Conservation (phyloP, 2,113 vertebrate species). For the Capricornis sumatraensis region DNA sequence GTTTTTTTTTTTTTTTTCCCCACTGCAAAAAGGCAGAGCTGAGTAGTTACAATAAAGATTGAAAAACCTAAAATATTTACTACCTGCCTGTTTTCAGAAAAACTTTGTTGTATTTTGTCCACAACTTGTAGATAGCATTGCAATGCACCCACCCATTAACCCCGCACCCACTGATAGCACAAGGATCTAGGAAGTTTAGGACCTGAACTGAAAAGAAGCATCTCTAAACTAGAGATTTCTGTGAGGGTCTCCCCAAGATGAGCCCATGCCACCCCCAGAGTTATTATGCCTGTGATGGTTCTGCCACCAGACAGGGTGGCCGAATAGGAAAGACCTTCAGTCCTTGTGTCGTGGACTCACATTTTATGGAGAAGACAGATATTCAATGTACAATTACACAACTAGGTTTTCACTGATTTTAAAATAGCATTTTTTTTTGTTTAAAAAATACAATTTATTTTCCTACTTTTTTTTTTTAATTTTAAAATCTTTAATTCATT, state of each 20-base stretch:
- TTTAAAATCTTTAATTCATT: too few species aligned
- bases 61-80: neutral
- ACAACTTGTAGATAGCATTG: neutral
- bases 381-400: neutral
- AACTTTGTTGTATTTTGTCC: neutral
- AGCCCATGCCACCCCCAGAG: neutral
- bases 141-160: neutral
- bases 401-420: neutral
- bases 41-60: neutral
- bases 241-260: neutral
- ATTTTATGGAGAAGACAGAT: neutral
- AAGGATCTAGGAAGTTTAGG: neutral
- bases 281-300: neutral
- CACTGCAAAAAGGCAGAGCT: neutral
- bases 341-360: neutral
- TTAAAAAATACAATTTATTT: too few species aligned
- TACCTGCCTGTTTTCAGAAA: neutral
- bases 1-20: too few species aligned
- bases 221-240: neutral
- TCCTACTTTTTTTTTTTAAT: too few species aligned
- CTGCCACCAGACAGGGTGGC: neutral
- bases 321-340: neutral
- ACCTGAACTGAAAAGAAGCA: neutral
- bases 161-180: fast-evolving
- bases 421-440: neutral